phyloP scores from a whole-genome alignment of 2,797 vertebrate genomes.

The Tenualosa thibaudeaui region DNA sequence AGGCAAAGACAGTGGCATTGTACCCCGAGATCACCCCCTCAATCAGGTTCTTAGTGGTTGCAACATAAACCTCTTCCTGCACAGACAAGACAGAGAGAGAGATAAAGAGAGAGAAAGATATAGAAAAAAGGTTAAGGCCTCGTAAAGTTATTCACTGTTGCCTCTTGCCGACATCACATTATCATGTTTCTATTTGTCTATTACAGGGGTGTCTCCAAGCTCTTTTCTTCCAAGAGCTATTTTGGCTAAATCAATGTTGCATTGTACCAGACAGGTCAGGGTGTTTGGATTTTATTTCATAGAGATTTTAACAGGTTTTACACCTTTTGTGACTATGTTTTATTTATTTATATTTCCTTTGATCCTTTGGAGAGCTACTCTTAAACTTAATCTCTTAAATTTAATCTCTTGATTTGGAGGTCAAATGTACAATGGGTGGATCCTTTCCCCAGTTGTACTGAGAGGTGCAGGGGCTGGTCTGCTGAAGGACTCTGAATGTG shows the following conservation, averaged over 20 bases:
- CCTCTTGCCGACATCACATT: background rate
- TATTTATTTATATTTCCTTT: too few relatives aligned
- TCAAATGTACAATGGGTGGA: background rate
- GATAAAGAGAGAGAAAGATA: background rate
- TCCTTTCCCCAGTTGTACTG: background rate
- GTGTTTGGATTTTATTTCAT: too few relatives aligned
- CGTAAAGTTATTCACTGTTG: background rate
- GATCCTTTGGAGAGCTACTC: too few relatives aligned
- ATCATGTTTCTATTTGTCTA: too few relatives aligned
- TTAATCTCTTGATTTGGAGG: background rate
- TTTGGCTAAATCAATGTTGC: too few relatives aligned
- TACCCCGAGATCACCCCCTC: conserved; percentile 88
- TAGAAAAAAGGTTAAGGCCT: too few relatives aligned
- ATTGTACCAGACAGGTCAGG: too few relatives aligned
- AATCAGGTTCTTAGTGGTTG: conserved; percentile 86
- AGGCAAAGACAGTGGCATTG: conserved; percentile 91
- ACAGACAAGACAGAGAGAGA: background rate
- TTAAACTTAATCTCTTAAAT: too few relatives aligned
- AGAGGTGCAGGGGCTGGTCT: background rate
- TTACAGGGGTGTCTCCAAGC: too few relatives aligned
- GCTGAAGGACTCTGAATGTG: background rate
- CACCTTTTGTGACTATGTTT: too few relatives aligned
- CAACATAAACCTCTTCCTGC: conserved; percentile 88
- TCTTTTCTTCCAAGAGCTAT: too few relatives aligned
- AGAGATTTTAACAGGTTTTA: too few relatives aligned